A percentile compares a stretch with the other conserved stretches of the same genome.
phyloP scores from a whole-genome alignment of 2,797 vertebrate species.

The Falco berigora region DNA sequence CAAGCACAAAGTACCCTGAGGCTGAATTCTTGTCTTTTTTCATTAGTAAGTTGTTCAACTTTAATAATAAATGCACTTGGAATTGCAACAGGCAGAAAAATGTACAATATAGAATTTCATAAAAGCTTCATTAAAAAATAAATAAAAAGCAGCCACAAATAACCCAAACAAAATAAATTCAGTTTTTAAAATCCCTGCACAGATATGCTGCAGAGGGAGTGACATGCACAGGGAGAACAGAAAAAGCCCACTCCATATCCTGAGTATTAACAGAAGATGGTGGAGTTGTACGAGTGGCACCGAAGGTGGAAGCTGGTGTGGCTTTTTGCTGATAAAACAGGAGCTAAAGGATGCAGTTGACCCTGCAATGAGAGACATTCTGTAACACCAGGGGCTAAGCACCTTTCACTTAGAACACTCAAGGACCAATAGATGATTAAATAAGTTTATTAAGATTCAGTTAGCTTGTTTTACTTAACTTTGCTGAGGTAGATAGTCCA shows the following conservation, averaged over 20 bases:
- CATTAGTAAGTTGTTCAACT: conserved; percentile 25
- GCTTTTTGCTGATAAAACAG: neutral
- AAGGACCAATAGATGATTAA: neutral
- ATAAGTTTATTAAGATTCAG: neutral
- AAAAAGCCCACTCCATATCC: neutral
- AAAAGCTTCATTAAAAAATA: conserved; percentile 49
- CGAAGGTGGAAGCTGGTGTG: neutral
- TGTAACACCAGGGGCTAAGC: neutral
- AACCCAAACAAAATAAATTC: neutral
- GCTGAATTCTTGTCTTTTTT: conserved; percentile 30
- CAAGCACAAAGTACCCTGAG: neutral
- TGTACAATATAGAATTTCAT: neutral
- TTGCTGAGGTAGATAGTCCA: neutral
- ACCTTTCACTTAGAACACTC: neutral
- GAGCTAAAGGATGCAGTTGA: neutral
- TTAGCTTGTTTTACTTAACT: neutral
- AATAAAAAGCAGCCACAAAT: conserved; percentile 39
- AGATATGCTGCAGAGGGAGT: neutral
- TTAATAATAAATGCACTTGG: conserved; percentile 43
- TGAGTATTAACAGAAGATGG: neutral
- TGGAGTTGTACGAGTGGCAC: neutral
- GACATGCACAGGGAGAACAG: neutral
- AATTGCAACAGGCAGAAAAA: conserved; percentile 41
- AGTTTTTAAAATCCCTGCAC: neutral
- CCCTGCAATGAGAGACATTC: neutral